Evolutionary conservation across 2,113 vertebrate species (phyloP), one percentile per base, ranked within the genome.

Genomic region (Sisor rabdophorus): DNA sequence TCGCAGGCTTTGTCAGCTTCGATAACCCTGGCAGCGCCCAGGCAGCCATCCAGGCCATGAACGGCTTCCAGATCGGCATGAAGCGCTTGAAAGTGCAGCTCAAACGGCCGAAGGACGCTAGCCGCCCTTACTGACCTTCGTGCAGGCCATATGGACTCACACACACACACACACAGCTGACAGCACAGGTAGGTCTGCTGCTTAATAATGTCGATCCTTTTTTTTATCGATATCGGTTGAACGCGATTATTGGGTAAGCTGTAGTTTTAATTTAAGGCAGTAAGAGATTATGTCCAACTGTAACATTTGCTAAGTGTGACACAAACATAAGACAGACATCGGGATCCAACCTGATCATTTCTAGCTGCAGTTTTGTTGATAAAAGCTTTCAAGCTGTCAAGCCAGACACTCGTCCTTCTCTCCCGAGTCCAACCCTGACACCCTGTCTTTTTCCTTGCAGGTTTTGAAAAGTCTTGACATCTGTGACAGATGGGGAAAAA

Each of bases 31-130:
- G 91, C 73, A 94, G 93, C 24, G 94, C 94, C 86, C 94, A 95
- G 91, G 93, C 93, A 11, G 94, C 94, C 87, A 95, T 95, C 88
- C 94, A 95, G 86, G 91, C 93, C 80, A 86, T 86, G 85, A 86
- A 85, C 36, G 85, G 85, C 61, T 86, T 86, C 73, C 85, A 86
- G 81, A 86, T 95, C 65, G 94, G 94, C 87, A 95, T 95, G 94
- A 95, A 95, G 90, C 91, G 93, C 85, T 92, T 95, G 89, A 95
- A 95, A 89, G 94, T 95, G 79, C 93, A 95, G 88, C 92, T 95
- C 79, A 95, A 95, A 86, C 85, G 94, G 85, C 94, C 94, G 7
- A 95, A 95, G 88, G 94, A 95, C 11, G 93, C 94, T 87, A 94
- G 93, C 85, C 91, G 93, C 85, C 94, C 94, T 82, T 94, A 95